Conservation (phyloP, 2,113 vertebrate genomes). For the Actenoides hombroni region DNA sequence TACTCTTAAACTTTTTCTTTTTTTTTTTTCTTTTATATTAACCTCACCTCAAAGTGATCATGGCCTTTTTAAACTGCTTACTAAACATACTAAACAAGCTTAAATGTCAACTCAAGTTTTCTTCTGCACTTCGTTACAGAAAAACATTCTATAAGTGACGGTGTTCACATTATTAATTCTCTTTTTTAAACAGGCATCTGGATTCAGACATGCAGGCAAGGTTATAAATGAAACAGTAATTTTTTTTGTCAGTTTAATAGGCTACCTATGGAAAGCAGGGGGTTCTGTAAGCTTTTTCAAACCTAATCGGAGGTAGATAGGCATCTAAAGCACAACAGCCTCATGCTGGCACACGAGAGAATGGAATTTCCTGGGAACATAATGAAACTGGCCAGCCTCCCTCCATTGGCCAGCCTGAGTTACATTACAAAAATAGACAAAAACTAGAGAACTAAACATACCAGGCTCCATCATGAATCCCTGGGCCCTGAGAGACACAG, state of each 20-base stretch:
- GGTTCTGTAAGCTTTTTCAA: conserved; percentile 1
- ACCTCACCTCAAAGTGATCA: not conserved
- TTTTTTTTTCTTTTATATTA: not conserved
- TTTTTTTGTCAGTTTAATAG: conserved; percentile 24
- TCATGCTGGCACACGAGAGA: not conserved
- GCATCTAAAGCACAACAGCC: conserved; percentile 49
- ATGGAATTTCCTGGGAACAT: conserved; percentile 43
- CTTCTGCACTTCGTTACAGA: not conserved
- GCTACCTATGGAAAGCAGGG: conserved; percentile 3
- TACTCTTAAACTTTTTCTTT: not conserved
- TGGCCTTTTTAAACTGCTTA: not conserved
- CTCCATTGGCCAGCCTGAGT: not conserved
- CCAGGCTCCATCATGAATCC: not conserved
- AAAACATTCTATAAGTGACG: not conserved
- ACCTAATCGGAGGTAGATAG: conserved; percentile 44
- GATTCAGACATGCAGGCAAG: not conserved
- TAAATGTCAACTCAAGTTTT: not conserved
- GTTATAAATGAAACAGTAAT: not conserved
- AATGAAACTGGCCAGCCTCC: conserved; percentile 16
- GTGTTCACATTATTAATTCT: not conserved
- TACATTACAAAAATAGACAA: conserved; percentile 30
- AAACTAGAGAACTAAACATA: not conserved
- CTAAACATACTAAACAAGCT: not conserved
- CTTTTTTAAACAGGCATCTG: not conserved
- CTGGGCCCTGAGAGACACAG: not conserved